These are phyloP conservation scores for Saguinus oedipus DNA, from an alignment of 2,797 vertebrate species.

Conservation along the genomic window DNA sequence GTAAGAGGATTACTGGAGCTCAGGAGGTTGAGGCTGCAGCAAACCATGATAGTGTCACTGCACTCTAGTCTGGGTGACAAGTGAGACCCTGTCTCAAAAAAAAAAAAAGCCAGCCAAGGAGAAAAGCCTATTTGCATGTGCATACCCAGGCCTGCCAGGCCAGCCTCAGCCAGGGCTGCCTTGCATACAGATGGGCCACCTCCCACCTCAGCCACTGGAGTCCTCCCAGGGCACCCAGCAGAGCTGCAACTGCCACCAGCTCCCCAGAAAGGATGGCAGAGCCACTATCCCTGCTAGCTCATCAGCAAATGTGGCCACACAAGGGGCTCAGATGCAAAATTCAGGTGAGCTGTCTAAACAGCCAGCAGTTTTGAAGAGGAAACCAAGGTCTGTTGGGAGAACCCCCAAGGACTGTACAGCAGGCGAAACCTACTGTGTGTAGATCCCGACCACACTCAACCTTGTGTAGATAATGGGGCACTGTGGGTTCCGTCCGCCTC, in stretches of 20 bases:
- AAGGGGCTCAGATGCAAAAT: accelerated
- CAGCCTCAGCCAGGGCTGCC: neutral
- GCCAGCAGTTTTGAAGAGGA: neutral
- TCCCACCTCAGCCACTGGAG: constrained; percentile 66
- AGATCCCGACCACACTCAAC: neutral
- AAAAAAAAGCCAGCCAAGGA: constrained; percentile 38
- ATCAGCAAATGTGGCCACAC: neutral
- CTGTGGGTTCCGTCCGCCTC: neutral
- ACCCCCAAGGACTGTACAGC: neutral
- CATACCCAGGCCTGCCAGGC: constrained; percentile 71
- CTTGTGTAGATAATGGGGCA: accelerated
- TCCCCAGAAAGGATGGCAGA: neutral
- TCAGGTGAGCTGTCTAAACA: neutral
- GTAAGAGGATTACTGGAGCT: neutral
- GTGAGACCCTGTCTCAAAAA: neutral
- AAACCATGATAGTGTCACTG: neutral
- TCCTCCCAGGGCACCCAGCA: neutral
- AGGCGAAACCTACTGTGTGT: neutral
- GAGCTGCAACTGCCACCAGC: neutral
- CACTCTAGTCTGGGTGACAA: neutral
- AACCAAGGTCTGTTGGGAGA: neutral
- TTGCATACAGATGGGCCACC: constrained; percentile 77
- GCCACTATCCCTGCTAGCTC: neutral
- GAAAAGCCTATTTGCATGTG: constrained; percentile 69
- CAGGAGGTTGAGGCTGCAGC: neutral